Conservation (phyloP, 2,797 vertebrate genomes). For the Rhabdophis nuchalis region DNA sequence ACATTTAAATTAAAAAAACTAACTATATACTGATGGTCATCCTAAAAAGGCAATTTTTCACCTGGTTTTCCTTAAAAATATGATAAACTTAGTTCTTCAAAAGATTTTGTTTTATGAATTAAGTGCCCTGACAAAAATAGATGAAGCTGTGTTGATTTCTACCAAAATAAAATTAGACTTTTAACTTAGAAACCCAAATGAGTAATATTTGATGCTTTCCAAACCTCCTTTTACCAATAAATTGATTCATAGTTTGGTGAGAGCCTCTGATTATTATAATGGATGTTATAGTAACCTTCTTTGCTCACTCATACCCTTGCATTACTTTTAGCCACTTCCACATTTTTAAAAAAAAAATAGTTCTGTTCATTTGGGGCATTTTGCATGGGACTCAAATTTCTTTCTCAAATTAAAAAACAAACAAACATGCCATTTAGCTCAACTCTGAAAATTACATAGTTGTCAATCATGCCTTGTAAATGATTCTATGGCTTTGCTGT, state of each 20-base stretch:
- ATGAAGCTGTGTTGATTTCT: not conserved
- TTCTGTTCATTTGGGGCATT: conserved; percentile 38
- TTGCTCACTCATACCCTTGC: not conserved
- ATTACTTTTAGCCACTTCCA: conserved; percentile 42
- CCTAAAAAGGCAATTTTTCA: not conserved
- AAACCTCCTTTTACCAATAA: not conserved
- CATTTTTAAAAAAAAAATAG: not conserved
- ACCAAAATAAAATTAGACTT: not conserved
- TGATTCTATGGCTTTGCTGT: not conserved
- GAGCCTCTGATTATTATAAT: conserved; percentile 15
- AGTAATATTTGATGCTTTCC: not conserved
- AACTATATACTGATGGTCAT: not conserved
- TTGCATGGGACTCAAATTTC: conserved; percentile 34
- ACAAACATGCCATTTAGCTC: conserved; percentile 30
- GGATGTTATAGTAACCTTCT: conserved; percentile 20
- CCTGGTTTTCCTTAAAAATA: not conserved
- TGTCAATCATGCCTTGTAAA: conserved; percentile 21
- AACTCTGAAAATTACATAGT: conserved; percentile 33
- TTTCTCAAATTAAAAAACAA: conserved; percentile 42
- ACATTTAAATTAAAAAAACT: not conserved
- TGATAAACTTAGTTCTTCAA: not conserved
- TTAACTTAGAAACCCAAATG: not conserved
- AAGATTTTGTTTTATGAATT: not conserved
- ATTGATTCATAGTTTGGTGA: conserved; percentile 29
- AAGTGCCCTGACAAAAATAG: not conserved